Conservation (phyloP, 1,140 invertebrate species). For the Leptinotarsa lineolata region DNA sequence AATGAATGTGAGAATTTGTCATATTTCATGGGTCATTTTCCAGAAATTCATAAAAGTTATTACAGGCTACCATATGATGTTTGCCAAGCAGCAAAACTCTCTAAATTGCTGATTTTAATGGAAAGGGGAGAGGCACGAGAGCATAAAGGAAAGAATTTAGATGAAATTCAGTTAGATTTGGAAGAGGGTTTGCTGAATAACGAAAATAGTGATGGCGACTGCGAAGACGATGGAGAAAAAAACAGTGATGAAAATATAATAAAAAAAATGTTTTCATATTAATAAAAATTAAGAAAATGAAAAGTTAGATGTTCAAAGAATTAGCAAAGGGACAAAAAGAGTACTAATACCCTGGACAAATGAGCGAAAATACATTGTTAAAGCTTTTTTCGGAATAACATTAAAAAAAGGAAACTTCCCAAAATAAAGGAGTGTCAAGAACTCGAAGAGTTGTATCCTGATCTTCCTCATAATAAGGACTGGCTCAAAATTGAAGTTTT, state of each 20-base stretch:
- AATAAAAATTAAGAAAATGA: not conserved
- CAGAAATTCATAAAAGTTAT: slow-evolving; percentile 27
- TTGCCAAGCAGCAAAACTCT: slow-evolving; percentile 42
- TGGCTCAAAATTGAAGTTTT: slow-evolving; percentile 29
- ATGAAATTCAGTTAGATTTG: slow-evolving; percentile 49
- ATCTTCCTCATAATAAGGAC: slow-evolving; percentile 31
- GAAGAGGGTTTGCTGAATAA: slow-evolving; percentile 33
- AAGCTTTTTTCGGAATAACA: slow-evolving; percentile 36
- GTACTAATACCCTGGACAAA: slow-evolving; percentile 15
- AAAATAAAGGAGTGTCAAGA: slow-evolving; percentile 36
- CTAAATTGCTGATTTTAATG: slow-evolving; percentile 41
- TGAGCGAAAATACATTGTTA: slow-evolving; percentile 6
- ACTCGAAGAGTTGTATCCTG: slow-evolving; percentile 15
- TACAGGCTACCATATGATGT: slow-evolving; percentile 42
- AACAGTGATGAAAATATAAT: not conserved
- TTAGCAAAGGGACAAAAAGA: not conserved
- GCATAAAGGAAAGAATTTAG: slow-evolving; percentile 45
- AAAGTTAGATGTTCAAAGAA: not conserved
- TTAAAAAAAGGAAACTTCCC: slow-evolving; percentile 38
- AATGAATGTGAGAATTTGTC: slow-evolving; percentile 47
- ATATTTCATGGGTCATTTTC: slow-evolving; percentile 46
- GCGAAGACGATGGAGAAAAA: not conserved
- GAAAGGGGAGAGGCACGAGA: slow-evolving; percentile 45
- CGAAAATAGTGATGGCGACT: not conserved
- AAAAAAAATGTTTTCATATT: not conserved